Evolutionary conservation across 2,797 vertebrate genomes (phyloP).

Genomic region (Mergus octosetaceus): DNA sequence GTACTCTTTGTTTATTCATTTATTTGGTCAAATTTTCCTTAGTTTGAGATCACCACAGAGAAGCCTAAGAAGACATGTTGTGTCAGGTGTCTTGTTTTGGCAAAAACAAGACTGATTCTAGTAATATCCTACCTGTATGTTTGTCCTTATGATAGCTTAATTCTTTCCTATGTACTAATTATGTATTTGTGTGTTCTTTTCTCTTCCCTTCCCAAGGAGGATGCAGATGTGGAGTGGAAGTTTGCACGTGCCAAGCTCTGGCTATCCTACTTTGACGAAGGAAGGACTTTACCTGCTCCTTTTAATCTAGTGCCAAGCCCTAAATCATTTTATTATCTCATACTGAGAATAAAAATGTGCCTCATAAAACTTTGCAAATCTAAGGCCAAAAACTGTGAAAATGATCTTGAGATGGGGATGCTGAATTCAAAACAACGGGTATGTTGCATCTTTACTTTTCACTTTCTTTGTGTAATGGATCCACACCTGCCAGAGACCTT

Average conservation of each 20-base stretch:
- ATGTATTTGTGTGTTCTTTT: background rate
- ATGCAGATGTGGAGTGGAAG: constrained; percentile 97
- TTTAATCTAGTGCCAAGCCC: constrained; percentile 97
- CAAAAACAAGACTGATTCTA: background rate
- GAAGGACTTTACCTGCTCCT: constrained; percentile 92
- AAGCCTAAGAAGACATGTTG: accelerated
- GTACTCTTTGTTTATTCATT: background rate
- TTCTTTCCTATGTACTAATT: background rate
- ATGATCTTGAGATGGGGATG: constrained; percentile 95
- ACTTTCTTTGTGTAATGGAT: background rate
- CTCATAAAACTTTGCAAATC: constrained; percentile 92
- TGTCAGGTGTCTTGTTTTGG: background rate
- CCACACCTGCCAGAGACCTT: accelerated
- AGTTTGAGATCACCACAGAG: background rate
- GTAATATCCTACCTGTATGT: background rate
- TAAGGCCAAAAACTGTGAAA: constrained; percentile 87
- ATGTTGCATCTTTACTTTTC: constrained; percentile 37
- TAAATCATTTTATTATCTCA: constrained; percentile 97
- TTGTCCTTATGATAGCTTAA: background rate
- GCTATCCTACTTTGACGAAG: constrained; percentile 97
- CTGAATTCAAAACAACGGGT: constrained; percentile 90
- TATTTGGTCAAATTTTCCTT: background rate
- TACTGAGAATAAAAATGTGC: constrained; percentile 90
- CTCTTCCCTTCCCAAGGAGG: constrained; percentile 82
- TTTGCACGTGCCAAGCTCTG: constrained; percentile 96